Evolutionary conservation across 2,888 invertebrate genomes (phyloP).

Genomic region (Mystacides longicornis): DNA sequence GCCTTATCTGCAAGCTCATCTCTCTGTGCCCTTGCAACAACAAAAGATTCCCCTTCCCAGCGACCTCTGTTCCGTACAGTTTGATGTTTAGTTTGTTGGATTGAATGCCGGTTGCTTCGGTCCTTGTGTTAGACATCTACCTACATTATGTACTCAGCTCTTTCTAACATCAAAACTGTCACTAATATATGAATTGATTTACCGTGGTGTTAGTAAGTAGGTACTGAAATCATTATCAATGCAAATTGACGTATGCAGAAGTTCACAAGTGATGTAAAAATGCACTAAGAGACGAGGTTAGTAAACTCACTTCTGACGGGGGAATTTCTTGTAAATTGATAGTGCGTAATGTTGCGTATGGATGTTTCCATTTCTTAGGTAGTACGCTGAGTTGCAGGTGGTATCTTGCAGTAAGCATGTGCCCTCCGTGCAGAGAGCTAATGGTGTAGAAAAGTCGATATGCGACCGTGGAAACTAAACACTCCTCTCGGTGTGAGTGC

Average conservation of each 20-base stretch:
- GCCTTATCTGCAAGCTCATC: slow-evolving; percentile 20
- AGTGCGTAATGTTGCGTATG: too few relatives aligned
- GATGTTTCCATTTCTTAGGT: too few relatives aligned
- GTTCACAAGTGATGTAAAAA: too few relatives aligned
- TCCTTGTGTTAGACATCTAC: slow-evolving; percentile 7
- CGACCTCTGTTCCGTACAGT: slow-evolving; percentile 18
- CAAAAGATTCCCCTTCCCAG: slow-evolving; percentile 19
- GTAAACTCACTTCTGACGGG: too few relatives aligned
- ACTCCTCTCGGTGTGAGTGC: too few relatives aligned
- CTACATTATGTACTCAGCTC: too few relatives aligned
- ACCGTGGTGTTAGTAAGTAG: slow-evolving; percentile 7
- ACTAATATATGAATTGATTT: slow-evolving; percentile 4
- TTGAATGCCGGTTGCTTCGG: slow-evolving; percentile 15
- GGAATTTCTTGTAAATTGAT: too few relatives aligned
- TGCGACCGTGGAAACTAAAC: not conserved
- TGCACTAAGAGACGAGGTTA: too few relatives aligned
- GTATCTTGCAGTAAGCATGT: too few relatives aligned
- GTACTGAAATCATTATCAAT: too few relatives aligned
- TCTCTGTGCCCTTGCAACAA: slow-evolving; percentile 16
- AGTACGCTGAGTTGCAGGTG: too few relatives aligned
- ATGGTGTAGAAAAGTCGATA: not conserved
- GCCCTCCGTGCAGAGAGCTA: not conserved
- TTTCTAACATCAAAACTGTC: slow-evolving; percentile 10
- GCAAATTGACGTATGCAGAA: too few relatives aligned
- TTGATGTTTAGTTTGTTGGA: slow-evolving; percentile 23